Conservation (phyloP, 1,140 invertebrate species). For the Lerema accius region DNA sequence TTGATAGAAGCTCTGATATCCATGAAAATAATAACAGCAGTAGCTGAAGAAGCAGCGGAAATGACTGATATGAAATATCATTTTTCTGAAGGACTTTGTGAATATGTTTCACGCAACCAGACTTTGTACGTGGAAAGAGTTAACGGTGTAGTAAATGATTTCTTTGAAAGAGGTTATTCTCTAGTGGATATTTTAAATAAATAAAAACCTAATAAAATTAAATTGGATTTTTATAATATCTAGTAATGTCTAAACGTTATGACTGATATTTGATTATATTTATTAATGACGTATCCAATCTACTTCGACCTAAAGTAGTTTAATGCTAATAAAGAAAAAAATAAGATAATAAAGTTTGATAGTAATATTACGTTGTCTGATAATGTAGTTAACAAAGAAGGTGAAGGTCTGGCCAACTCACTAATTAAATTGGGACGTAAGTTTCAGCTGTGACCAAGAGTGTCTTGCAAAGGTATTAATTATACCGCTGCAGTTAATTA, state of each 20-base stretch:
- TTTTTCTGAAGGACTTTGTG: conserved; percentile 37
- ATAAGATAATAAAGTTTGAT: too few species aligned
- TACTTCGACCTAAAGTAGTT: too few species aligned
- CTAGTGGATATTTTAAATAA: conserved; percentile 42
- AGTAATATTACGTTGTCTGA: too few species aligned
- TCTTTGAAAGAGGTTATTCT: conserved; percentile 58
- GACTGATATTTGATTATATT: too few species aligned
- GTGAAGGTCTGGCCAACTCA: neutral
- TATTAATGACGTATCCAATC: too few species aligned
- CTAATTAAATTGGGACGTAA: conserved; percentile 15
- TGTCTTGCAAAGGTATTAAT: conserved; percentile 44
- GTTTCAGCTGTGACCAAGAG: conserved; percentile 19
- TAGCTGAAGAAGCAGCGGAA: conserved; percentile 58
- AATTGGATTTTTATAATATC: too few species aligned
- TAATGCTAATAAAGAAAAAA: too few species aligned
- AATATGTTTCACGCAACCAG: conserved; percentile 46
- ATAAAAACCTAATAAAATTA: neutral
- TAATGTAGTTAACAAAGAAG: conserved; percentile 3
- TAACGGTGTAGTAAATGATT: conserved; percentile 61
- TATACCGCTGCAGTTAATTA: conserved; percentile 59
- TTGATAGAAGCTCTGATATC: conserved; percentile 68
- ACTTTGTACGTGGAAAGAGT: conserved; percentile 56
- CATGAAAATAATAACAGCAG: conserved; percentile 70
- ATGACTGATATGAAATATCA: conserved; percentile 63
- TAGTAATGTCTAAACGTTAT: too few species aligned